Conservation (phyloP, 2,888 invertebrate genomes). For the Caenorhabditis macrosperma region DNA sequence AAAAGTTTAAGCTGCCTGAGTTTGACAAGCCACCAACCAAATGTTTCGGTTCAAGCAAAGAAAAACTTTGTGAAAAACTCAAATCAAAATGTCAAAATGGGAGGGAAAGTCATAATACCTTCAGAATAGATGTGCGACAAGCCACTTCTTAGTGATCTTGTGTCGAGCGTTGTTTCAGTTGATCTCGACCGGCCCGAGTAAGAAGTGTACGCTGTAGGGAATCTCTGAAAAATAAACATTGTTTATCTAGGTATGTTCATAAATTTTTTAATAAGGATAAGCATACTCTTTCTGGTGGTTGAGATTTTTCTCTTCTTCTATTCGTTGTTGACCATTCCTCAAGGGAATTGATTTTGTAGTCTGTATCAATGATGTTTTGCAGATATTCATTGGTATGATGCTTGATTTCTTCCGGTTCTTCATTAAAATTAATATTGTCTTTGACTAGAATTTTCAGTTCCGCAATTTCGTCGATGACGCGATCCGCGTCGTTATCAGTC, state of each 20-base stretch:
- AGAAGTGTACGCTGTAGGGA: conserved; percentile 15
- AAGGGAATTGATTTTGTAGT: conserved; percentile 47
- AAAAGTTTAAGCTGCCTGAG: not conserved
- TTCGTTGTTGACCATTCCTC: conserved; percentile 57
- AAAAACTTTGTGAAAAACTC: too few species aligned
- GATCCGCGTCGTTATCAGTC: not conserved
- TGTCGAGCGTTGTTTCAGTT: conserved; percentile 7
- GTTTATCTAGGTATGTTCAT: not conserved
- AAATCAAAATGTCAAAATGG: not conserved
- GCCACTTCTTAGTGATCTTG: not conserved
- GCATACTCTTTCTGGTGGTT: conserved; percentile 21
- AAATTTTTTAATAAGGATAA: not conserved
- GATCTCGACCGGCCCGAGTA: conserved; percentile 25
- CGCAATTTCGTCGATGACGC: not conserved
- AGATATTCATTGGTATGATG: not conserved
- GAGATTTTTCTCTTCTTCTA: conserved; percentile 29
- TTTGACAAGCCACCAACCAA: not conserved
- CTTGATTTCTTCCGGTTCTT: not conserved
- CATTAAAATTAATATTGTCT: not conserved
- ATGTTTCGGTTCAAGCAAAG: not conserved
- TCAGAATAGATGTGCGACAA: conserved; percentile 20
- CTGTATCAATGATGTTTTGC: conserved; percentile 28
- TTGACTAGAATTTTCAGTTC: conserved; percentile 1
- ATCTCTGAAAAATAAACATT: conserved; percentile 10
- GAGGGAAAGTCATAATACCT: conserved; percentile 15